Evolutionary conservation across 2,888 invertebrate species (phyloP).

Genomic region (Patella depressa): DNA sequence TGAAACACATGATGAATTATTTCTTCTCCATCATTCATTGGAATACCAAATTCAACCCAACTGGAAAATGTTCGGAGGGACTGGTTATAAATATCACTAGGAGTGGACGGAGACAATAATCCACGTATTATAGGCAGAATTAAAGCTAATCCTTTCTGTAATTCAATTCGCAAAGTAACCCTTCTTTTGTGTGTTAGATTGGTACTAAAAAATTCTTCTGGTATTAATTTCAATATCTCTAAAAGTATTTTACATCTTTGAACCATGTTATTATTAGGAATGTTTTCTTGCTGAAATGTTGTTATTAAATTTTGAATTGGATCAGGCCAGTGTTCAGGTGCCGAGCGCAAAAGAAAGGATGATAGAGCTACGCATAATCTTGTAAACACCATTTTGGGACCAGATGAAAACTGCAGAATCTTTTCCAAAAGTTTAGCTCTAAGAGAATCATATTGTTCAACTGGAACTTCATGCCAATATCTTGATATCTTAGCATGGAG

Average conservation of each 20-base stretch:
- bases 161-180: constrained; percentile 55
- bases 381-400: constrained; percentile 88
- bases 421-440: constrained; percentile 84
- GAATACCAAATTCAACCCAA: constrained; percentile 78
- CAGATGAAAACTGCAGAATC: constrained; percentile 82
- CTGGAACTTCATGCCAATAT: constrained; percentile 89
- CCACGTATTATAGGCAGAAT: constrained; percentile 66
- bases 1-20: constrained; percentile 65
- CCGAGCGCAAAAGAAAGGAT: constrained; percentile 83
- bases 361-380: constrained; percentile 89
- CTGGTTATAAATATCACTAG: constrained; percentile 56
- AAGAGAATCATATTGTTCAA: constrained; percentile 82
- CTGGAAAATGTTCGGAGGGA: constrained; percentile 70
- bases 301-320: constrained; percentile 84
- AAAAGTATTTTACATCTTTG: constrained; percentile 80
- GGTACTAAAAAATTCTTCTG: constrained; percentile 78
- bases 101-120: constrained; percentile 52
- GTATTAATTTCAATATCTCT: constrained; percentile 87
- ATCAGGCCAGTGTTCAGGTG: constrained; percentile 76
- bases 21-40: constrained; percentile 71
- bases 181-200: constrained; percentile 59
- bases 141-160: constrained; percentile 56
- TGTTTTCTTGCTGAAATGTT: constrained; percentile 75
- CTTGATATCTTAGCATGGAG: constrained; percentile 89
- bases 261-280: constrained; percentile 76